A percentile compares a stretch with the other conserved stretches of the same genome.
Evolutionary conservation across 2,888 invertebrate species (phyloP).

Genomic region (Leptothorax acervorum): DNA sequence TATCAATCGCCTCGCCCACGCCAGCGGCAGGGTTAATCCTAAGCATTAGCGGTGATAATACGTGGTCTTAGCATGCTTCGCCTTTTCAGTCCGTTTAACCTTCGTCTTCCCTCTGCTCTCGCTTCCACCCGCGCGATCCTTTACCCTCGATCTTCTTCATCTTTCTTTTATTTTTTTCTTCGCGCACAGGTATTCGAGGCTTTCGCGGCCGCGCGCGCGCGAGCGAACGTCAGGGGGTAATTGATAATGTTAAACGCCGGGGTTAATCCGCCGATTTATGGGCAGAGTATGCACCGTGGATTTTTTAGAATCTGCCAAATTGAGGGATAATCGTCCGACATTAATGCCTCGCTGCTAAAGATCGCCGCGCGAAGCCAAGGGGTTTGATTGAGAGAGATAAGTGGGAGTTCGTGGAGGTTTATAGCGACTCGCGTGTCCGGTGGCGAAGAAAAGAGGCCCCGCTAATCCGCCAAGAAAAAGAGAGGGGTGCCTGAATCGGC

Average conservation of each 20-base stretch:
- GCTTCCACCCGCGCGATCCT: constrained; percentile 44
- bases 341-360: constrained; percentile 70
- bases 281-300: constrained; percentile 76
- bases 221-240: constrained; percentile 75
- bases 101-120: constrained; percentile 56
- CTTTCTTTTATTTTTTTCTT: constrained; percentile 49
- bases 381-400: constrained; percentile 61
- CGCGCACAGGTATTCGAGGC: constrained; percentile 51
- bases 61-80: constrained; percentile 65
- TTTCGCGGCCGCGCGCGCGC: constrained; percentile 45
- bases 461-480: constrained; percentile 64
- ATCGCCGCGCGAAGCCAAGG: constrained; percentile 52
- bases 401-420: constrained; percentile 62
- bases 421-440: constrained; percentile 46
- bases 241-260: constrained; percentile 83
- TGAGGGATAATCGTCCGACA: constrained; percentile 80
- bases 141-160: constrained; percentile 40
- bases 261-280: constrained; percentile 84
- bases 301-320: constrained; percentile 77
- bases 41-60: constrained; percentile 75
- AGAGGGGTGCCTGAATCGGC: constrained; percentile 28
- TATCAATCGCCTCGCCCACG: constrained; percentile 60
- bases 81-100: constrained; percentile 50
- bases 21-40: constrained; percentile 54
- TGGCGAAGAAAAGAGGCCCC: constrained; percentile 60